phyloP scores from a whole-genome alignment of 1,140 invertebrate species.

The Drosophila triauraria region DNA sequence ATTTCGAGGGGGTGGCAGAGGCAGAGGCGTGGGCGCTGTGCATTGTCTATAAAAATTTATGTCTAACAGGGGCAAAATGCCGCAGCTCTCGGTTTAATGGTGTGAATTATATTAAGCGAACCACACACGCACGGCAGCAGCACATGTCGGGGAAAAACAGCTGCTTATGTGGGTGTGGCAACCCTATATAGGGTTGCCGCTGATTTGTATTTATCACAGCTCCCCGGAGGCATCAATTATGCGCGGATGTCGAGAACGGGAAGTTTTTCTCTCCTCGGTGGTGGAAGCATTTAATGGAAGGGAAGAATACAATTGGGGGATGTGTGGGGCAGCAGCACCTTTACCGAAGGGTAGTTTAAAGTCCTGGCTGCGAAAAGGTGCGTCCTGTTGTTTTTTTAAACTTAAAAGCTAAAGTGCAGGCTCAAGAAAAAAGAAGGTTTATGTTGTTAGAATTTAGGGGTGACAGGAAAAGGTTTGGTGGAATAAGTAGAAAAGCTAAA shows the following conservation, averaged over 20 bases:
- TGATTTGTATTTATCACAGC: constrained; percentile 83
- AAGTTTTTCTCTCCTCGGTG: constrained; percentile 21
- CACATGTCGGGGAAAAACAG: constrained; percentile 11
- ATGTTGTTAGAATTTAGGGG: not conserved
- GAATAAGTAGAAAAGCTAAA: not conserved
- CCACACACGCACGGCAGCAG: constrained; percentile 28
- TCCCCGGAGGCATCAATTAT: constrained; percentile 82
- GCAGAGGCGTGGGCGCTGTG: not conserved
- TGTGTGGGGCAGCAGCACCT: not conserved
- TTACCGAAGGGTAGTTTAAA: constrained; percentile 38
- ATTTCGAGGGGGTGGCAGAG: constrained; percentile 35
- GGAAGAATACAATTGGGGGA: constrained; percentile 31
- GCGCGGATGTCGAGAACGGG: constrained; percentile 53
- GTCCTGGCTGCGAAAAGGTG: not conserved
- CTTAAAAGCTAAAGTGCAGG: constrained; percentile 27
- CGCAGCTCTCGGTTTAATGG: constrained; percentile 80
- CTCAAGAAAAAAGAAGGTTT: not conserved
- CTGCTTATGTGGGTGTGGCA: constrained; percentile 25
- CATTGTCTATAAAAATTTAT: constrained; percentile 82
- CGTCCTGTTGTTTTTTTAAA: constrained; percentile 5
- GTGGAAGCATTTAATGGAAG: constrained; percentile 54
- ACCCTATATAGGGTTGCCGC: constrained; percentile 52
- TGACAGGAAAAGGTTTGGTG: not conserved
- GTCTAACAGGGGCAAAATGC: constrained; percentile 70
- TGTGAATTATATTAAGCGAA: constrained; percentile 81